These are phyloP conservation scores for Xenopus borealis DNA, from an alignment of 2,113 vertebrate species.

Conservation along the genomic window DNA sequence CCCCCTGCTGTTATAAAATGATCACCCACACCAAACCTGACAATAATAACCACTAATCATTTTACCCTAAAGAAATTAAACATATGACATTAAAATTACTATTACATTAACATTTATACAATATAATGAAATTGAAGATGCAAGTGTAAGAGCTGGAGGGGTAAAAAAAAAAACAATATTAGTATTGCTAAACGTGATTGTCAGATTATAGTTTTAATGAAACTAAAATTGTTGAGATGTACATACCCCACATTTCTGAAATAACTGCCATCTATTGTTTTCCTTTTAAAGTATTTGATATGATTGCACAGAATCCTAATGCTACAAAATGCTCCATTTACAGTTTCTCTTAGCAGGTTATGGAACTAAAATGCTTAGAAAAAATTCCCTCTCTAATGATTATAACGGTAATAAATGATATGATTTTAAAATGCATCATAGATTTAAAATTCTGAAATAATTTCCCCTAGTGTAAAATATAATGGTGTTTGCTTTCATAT, in stretches of 20 bases:
- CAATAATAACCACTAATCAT: constrained; percentile 44
- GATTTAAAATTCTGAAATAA: no score
- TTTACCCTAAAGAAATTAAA: constrained; percentile 45
- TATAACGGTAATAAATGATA: no score
- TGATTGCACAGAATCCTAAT: not conserved
- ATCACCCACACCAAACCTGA: constrained; percentile 30
- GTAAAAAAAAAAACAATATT: constrained; percentile 20
- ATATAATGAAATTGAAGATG: constrained; percentile 34
- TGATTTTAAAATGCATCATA: no score
- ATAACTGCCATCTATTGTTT: not conserved
- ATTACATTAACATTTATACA: constrained; percentile 24
- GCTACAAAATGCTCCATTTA: no score
- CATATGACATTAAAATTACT: constrained; percentile 14
- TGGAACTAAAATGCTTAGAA: no score
- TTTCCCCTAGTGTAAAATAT: no score
- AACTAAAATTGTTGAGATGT: constrained; percentile 1
- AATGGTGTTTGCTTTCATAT: no score
- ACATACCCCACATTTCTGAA: constrained; percentile 14
- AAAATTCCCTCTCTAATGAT: no score
- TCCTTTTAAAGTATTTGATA: not conserved
- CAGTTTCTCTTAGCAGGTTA: no score
- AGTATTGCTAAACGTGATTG: constrained; percentile 24
- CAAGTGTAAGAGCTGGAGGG: constrained; percentile 27
- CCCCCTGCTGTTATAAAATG: constrained; percentile 40
- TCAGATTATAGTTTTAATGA: constrained; percentile 21